A percentile compares a stretch with the other conserved stretches of the same genome.
Conservation (phyloP, 2,888 invertebrate genomes). For the Cantharis flavilabris region DNA sequence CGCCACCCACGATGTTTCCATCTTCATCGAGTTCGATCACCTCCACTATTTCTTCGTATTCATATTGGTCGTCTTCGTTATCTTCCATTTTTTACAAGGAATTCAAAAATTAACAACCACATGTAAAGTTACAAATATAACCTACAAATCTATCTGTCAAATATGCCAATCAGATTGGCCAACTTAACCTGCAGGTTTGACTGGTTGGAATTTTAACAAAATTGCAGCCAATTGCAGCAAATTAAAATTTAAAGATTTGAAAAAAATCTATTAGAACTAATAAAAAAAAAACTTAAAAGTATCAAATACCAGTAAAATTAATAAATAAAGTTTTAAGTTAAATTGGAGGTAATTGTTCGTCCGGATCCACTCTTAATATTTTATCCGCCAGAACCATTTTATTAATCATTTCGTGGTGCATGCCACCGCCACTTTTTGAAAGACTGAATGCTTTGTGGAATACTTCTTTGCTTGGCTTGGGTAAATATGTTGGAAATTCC, state of each 20-base stretch:
- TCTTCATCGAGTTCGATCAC: neutral
- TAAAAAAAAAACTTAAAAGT: neutral
- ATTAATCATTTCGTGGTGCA: slow-evolving; percentile 52
- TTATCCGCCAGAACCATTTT: slow-evolving; percentile 55
- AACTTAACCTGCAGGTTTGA: too few species aligned
- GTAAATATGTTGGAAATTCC: slow-evolving; percentile 61
- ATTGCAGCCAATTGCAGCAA: too few species aligned
- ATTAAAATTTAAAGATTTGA: too few species aligned
- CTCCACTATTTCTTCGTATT: neutral
- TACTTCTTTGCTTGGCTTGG: slow-evolving; percentile 55
- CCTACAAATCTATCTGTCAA: neutral
- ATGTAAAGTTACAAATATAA: neutral
- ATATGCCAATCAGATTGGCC: neutral
- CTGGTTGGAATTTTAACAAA: too few species aligned
- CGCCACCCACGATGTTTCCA: neutral
- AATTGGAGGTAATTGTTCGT: slow-evolving; percentile 51
- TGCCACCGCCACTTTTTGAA: slow-evolving; percentile 47
- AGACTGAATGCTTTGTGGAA: slow-evolving; percentile 50
- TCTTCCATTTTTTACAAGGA: neutral
- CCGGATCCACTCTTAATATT: slow-evolving; percentile 52
- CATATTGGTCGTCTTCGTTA: neutral
- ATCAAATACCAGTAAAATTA: neutral
- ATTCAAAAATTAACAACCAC: neutral
- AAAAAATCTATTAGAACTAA: neutral
- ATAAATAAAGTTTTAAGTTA: slow-evolving; percentile 7